These are phyloP conservation scores for Andricus curvator DNA, from an alignment of 2,888 invertebrate species.

Conservation along the genomic window DNA sequence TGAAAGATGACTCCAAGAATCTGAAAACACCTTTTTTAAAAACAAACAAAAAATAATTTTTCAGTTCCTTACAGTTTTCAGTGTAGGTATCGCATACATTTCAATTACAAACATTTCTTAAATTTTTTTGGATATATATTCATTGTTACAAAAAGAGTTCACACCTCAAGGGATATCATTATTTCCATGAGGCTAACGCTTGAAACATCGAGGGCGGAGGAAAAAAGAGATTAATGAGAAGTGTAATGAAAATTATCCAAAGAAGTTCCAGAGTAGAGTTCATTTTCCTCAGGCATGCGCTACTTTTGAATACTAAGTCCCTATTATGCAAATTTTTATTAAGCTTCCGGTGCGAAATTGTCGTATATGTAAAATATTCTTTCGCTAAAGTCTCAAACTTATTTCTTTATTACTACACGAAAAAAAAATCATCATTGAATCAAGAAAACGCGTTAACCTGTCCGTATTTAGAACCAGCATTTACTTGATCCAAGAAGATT, in stretches of 20 bases:
- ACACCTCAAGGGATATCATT: neutral
- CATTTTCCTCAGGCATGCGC: neutral
- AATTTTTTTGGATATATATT: no score
- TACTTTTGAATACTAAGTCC: slow-evolving; percentile 23
- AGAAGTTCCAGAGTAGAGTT: slow-evolving; percentile 5
- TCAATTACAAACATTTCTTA: no score
- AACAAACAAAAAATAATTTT: no score
- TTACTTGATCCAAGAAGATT: no score
- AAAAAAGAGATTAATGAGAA: neutral
- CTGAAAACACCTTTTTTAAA: no score
- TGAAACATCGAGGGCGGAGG: neutral
- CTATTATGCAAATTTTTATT: slow-evolving; percentile 62
- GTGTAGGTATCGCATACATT: no score
- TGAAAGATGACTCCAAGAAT: no score
- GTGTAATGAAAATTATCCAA: neutral
- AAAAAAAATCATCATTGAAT: no score
- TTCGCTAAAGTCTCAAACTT: neutral
- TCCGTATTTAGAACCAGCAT: no score
- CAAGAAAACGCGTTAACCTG: no score
- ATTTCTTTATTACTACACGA: neutral
- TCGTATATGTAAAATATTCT: neutral
- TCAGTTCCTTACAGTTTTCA: no score
- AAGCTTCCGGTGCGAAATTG: slow-evolving; percentile 45
- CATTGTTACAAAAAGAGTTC: no score
- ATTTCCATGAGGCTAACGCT: neutral